Percentiles rank a stretch among this genome's conserved stretches.
phyloP scores from a whole-genome alignment of 2,113 vertebrate species.

The Formicarius rufipectus region DNA sequence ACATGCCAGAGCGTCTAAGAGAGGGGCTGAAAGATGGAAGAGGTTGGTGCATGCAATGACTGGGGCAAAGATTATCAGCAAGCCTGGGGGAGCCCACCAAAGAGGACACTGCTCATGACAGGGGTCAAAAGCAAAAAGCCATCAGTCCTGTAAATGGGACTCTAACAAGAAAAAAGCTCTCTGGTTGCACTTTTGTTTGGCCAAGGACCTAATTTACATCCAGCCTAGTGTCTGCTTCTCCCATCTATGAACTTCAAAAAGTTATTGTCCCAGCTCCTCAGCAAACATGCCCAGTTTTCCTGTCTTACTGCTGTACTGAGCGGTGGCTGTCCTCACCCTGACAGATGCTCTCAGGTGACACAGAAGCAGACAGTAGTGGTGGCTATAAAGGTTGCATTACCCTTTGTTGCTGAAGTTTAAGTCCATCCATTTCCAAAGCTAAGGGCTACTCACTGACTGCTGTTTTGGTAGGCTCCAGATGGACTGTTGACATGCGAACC shows the following conservation, averaged over 20 bases:
- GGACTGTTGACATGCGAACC: accelerated
- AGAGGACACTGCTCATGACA: neutral
- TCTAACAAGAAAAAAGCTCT: neutral
- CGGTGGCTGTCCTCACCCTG: no score
- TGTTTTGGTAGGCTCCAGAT: neutral
- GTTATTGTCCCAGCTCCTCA: neutral
- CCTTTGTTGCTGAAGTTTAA: neutral
- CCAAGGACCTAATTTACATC: neutral
- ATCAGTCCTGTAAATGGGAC: neutral
- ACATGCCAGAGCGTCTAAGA: accelerated
- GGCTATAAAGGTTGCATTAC: neutral
- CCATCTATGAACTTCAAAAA: neutral
- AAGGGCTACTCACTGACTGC: neutral
- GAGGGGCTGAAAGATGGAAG: neutral
- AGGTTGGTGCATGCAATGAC: accelerated
- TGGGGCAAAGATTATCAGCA: neutral
- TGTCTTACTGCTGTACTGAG: neutral
- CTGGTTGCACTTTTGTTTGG: neutral
- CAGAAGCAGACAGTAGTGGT: neutral
- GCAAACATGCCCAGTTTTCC: neutral
- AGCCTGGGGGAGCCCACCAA: neutral
- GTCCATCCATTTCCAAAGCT: neutral
- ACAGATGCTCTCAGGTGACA: neutral
- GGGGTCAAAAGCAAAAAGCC: neutral
- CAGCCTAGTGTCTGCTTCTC: neutral